phyloP scores from a whole-genome alignment of 2,113 vertebrate species.

The Alces alces region DNA sequence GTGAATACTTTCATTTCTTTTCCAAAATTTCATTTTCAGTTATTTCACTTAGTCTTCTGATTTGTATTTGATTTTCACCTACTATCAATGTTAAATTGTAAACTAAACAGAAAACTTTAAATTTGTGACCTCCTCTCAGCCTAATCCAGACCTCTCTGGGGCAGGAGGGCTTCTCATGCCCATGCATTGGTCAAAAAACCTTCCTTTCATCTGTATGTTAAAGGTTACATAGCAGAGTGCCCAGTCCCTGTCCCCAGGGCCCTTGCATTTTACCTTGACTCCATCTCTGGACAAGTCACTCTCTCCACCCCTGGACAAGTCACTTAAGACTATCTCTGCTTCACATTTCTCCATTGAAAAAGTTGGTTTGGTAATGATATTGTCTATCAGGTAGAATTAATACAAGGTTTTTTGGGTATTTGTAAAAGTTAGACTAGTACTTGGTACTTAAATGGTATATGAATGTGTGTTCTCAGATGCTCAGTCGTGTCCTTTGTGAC shows the following conservation, averaged over 20 bases:
- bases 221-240: fast-evolving
- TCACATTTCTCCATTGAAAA: background rate
- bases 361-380: background rate
- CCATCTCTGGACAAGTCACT: background rate
- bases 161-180: background rate
- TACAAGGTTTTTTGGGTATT: background rate
- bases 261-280: background rate
- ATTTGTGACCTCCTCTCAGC: background rate
- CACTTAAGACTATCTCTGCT: background rate
- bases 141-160: background rate
- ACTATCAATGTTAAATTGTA: background rate
- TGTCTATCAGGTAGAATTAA: background rate
- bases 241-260: background rate
- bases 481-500: background rate
- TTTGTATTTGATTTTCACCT: background rate
- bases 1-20: background rate
- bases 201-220: background rate
- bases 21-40: background rate
- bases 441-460: background rate
- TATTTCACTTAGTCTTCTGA: background rate
- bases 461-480: background rate
- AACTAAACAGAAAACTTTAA: background rate
- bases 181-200: no score
- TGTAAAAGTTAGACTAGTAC: background rate
- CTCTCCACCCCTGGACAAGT: background rate